A percentile compares a stretch with the other conserved stretches of the same genome.
Evolutionary conservation across 2,888 invertebrate species (phyloP).

Genomic region (Polyploca ridens): DNA sequence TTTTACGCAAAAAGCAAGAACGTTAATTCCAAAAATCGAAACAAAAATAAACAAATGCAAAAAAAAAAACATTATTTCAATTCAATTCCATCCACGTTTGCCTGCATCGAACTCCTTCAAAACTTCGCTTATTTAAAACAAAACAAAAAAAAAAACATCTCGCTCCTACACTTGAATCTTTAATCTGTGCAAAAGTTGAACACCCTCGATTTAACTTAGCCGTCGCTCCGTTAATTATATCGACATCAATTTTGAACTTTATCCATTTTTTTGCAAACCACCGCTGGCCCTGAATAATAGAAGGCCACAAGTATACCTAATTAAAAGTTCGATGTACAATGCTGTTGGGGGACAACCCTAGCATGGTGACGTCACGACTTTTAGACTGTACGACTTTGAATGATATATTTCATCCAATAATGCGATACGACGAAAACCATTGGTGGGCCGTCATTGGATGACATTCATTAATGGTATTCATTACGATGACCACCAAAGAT

Average conservation of each 20-base stretch:
- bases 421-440: neutral
- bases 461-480: no score
- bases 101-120: neutral
- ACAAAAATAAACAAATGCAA: neutral
- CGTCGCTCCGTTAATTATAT: neutral
- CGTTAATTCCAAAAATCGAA: no score
- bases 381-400: neutral
- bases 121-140: neutral
- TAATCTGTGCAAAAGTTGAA: neutral
- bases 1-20: no score
- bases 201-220: conserved; percentile 3
- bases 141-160: neutral
- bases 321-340: conserved; percentile 39
- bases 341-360: conserved; percentile 21
- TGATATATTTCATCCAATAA: no score
- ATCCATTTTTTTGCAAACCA: conserved; percentile 11
- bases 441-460: no score
- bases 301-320: conserved; percentile 31
- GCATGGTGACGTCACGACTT: conserved; percentile 2
- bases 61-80: no score
- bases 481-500: no score
- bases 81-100: neutral
- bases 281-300: conserved; percentile 31
- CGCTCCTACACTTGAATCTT: neutral
- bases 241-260: conserved; percentile 11